Conservation (phyloP, 2,888 invertebrate genomes). For the Eremobia ochroleuca region DNA sequence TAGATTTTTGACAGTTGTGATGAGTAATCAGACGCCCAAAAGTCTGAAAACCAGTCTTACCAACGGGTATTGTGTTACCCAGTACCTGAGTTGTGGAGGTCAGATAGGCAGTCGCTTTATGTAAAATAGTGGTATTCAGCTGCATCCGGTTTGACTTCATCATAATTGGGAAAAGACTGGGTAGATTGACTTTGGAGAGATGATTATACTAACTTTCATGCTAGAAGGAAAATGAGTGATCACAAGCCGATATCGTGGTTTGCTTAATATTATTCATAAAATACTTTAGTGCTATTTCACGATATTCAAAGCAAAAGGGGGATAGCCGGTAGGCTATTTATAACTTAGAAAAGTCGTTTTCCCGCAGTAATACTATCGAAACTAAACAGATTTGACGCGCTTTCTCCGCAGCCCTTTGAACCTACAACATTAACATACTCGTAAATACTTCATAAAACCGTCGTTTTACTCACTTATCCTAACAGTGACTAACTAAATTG, state of each 20-base stretch:
- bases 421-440: slow-evolving; percentile 48
- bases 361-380: slow-evolving; percentile 22
- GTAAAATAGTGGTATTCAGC: not conserved
- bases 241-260: not conserved
- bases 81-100: not conserved
- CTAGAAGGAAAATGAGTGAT: not conserved
- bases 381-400: slow-evolving; percentile 41
- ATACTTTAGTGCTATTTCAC: not conserved
- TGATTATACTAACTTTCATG: not conserved
- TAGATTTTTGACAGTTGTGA: not conserved
- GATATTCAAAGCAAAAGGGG: not conserved
- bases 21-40: not conserved
- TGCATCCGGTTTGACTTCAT: not conserved
- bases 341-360: slow-evolving; percentile 37
- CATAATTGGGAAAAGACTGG: not conserved
- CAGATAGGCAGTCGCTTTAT: not conserved
- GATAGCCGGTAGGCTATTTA: slow-evolving; percentile 32
- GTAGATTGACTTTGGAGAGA: not conserved
- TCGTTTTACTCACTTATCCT: slow-evolving; percentile 41
- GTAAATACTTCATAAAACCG: slow-evolving; percentile 54
- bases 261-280: not conserved
- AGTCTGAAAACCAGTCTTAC: not conserved
- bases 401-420: slow-evolving; percentile 48
- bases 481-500: slow-evolving; percentile 47
- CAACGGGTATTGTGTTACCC: not conserved